Conservation (phyloP, 2,113 vertebrate species). For the Otis tarda region DNA sequence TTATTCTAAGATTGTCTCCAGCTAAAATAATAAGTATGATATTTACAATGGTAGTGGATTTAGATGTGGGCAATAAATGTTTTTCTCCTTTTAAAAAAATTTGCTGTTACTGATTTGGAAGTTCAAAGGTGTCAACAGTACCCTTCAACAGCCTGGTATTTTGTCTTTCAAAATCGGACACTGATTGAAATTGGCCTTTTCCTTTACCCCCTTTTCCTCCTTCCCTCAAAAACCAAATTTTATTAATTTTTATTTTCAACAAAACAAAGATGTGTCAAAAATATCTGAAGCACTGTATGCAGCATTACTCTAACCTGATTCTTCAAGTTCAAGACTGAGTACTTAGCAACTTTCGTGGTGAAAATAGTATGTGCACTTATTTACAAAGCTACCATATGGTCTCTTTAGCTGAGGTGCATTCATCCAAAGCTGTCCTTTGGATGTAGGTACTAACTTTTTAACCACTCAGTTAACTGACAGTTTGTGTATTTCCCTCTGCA, state of each 20-base stretch:
- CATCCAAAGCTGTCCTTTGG: not conserved
- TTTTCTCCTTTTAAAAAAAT: not conserved
- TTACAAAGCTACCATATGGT: not conserved
- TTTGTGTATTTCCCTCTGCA: not conserved
- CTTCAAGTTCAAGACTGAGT: not conserved
- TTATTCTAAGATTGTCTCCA: not conserved
- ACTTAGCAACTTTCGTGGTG: not conserved
- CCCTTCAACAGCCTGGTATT: not conserved
- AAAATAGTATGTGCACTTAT: not conserved
- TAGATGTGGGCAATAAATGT: not conserved
- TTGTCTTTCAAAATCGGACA: not conserved
- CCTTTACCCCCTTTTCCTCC: accelerated
- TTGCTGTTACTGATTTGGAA: not conserved
- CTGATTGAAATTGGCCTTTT: not conserved
- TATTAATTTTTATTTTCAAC: not conserved
- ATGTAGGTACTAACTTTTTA: not conserved
- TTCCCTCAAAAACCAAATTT: not conserved
- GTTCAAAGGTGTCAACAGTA: not conserved
- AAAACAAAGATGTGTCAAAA: not conserved
- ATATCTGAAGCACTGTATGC: not conserved
- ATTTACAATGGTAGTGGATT: not conserved
- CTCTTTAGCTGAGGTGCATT: not conserved
- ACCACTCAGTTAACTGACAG: accelerated
- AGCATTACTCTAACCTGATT: not conserved
- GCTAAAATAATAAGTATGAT: not conserved